Conservation (phyloP, 2,888 invertebrate species). For the Oithona nana region DNA sequence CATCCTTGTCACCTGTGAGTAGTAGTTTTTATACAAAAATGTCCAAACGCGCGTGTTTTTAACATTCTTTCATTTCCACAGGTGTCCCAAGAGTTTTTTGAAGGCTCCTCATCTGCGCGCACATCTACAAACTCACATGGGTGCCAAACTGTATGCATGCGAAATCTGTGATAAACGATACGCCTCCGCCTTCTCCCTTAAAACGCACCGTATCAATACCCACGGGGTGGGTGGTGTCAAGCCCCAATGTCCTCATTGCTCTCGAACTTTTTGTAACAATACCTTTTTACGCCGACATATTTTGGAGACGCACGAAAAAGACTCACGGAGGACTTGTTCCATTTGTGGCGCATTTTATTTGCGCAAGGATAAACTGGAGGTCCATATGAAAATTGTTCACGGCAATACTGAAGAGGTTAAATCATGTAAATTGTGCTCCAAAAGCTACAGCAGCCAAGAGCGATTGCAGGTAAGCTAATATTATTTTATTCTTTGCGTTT, state of each 20-base stretch:
- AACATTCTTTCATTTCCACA: too few species aligned
- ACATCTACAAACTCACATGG: constrained; percentile 18
- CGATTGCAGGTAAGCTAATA: too few species aligned
- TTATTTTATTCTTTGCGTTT: too few species aligned
- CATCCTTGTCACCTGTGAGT: not conserved
- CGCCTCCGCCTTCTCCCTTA: constrained; percentile 7
- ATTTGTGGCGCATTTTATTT: not conserved
- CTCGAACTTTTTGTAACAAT: not conserved
- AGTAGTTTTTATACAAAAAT: not conserved
- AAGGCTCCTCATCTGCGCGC: constrained; percentile 17
- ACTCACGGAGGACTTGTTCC: not conserved
- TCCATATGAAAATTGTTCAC: not conserved
- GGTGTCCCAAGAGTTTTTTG: constrained; percentile 18
- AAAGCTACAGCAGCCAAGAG: not conserved
- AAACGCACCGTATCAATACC: not conserved
- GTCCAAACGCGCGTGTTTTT: constrained; percentile 9
- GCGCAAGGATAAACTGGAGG: constrained; percentile 5
- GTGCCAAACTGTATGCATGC: constrained; percentile 18
- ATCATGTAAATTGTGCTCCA: not conserved
- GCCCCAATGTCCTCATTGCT: not conserved
- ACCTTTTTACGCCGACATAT: not conserved
- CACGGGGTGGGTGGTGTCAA: constrained; percentile 5
- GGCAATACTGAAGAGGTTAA: not conserved
- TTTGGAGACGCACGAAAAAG: not conserved
- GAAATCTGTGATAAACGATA: constrained; percentile 13